Conservation (phyloP, 2,797 vertebrate species). For the Spheniscus humboldti region DNA sequence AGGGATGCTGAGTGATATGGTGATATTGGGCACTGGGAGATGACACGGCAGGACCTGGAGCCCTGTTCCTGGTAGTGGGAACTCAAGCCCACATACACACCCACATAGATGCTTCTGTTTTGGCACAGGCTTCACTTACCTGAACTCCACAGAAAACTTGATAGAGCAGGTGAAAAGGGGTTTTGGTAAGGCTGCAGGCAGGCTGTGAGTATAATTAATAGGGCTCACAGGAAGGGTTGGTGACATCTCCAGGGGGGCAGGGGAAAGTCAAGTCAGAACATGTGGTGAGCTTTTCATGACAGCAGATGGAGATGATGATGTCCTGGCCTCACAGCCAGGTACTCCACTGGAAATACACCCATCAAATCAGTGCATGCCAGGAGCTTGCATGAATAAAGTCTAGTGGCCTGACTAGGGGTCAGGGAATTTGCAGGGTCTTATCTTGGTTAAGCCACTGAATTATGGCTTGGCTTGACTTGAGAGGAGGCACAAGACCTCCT, state of each 20-base stretch:
- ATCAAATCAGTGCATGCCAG: neutral
- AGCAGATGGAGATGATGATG: neutral
- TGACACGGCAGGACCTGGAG: neutral
- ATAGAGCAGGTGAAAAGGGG: conserved; percentile 3
- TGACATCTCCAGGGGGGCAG: conserved; percentile 31
- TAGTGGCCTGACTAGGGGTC: neutral
- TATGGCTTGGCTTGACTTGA: neutral
- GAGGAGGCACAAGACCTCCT: neutral
- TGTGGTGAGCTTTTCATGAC: neutral
- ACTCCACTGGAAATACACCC: neutral
- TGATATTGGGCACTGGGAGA: neutral
- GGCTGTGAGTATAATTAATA: conserved; percentile 26
- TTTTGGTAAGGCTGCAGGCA: conserved; percentile 32
- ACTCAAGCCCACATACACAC: neutral
- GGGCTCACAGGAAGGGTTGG: neutral
- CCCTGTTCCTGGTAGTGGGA: neutral
- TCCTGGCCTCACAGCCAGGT: neutral
- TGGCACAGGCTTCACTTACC: neutral
- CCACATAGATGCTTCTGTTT: neutral
- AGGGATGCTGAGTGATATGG: neutral
- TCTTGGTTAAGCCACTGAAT: neutral
- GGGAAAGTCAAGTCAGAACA: conserved; percentile 12
- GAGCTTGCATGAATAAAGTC: neutral
- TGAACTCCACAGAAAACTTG: neutral
- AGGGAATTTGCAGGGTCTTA: neutral